A percentile compares a stretch with the other conserved stretches of the same genome.
Evolutionary conservation across 2,797 vertebrate species (phyloP).

Genomic region (Malurus leucopterus): DNA sequence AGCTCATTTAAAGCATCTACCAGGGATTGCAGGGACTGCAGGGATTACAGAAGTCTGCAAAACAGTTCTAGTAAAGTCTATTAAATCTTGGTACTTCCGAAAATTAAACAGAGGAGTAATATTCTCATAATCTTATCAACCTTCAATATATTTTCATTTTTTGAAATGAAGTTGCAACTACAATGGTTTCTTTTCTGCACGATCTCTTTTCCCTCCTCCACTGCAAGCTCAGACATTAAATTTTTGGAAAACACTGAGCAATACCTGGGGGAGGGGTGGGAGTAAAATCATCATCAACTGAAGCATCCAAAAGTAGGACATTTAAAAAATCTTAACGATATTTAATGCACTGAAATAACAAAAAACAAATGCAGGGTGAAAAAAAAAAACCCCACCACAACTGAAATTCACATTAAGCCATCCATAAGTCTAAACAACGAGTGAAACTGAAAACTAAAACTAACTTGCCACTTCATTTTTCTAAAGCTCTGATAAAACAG

Average conservation of each 20-base stretch:
- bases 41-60: neutral
- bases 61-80: neutral
- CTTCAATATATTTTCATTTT: neutral
- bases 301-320: neutral
- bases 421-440: neutral
- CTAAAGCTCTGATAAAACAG: neutral
- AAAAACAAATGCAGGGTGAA: neutral
- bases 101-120: neutral
- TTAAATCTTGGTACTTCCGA: neutral
- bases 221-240: neutral
- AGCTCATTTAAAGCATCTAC: neutral
- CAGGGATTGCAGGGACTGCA: neutral
- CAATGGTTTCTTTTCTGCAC: neutral
- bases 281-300: neutral
- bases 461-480: neutral
- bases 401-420: neutral
- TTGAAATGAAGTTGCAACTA: neutral
- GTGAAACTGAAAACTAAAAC: neutral
- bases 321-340: neutral
- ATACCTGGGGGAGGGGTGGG: neutral
- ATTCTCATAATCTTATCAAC: neutral
- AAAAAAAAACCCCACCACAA: accelerated
- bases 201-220: neutral
- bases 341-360: neutral
- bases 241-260: slow-evolving; percentile 16